A percentile compares a stretch with the other conserved stretches of the same genome.
phyloP scores from a whole-genome alignment of 2,797 vertebrate genomes.

The Microchirus variegatus region DNA sequence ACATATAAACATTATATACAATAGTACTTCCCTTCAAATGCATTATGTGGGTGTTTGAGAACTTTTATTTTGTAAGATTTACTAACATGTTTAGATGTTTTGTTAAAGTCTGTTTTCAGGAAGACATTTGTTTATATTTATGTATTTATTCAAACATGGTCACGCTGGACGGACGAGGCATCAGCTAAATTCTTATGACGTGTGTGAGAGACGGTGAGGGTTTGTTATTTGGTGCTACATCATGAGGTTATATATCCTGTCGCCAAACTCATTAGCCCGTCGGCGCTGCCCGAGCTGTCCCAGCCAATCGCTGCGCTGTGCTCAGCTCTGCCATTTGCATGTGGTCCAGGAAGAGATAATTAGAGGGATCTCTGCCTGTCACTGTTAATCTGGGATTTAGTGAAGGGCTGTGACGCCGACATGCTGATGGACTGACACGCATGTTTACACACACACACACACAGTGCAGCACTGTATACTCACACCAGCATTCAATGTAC shows the following conservation, averaged over 20 bases:
- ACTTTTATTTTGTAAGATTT: no score
- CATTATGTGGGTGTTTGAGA: no score
- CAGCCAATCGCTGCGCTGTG: slow-evolving; percentile 69
- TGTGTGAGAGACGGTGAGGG: slow-evolving; percentile 22
- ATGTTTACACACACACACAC: slow-evolving; percentile 43
- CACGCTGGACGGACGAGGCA: slow-evolving; percentile 10
- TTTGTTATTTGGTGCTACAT: slow-evolving; percentile 64
- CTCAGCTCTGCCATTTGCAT: slow-evolving; percentile 80
- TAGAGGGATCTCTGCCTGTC: slow-evolving; percentile 87
- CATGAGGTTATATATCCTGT: slow-evolving; percentile 69
- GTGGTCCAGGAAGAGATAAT: slow-evolving; percentile 85
- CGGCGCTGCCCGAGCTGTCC: slow-evolving; percentile 57
- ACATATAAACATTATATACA: no score
- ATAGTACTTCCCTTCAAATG: no score
- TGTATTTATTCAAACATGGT: neutral
- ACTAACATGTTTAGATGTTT: no score
- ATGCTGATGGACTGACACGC: slow-evolving; percentile 76
- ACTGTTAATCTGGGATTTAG: slow-evolving; percentile 86
- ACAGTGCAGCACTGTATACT: neutral
- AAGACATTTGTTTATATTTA: slow-evolving; percentile 3
- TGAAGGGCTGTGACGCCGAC: slow-evolving; percentile 80
- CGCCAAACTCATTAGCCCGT: slow-evolving; percentile 79
- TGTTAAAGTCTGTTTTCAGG: neutral
- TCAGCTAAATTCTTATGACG: slow-evolving; percentile 29
- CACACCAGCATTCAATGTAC: neutral